A percentile compares a stretch with the other conserved stretches of the same genome.
phyloP scores from a whole-genome alignment of 2,888 invertebrate species.

The Cremastinae sp. region DNA sequence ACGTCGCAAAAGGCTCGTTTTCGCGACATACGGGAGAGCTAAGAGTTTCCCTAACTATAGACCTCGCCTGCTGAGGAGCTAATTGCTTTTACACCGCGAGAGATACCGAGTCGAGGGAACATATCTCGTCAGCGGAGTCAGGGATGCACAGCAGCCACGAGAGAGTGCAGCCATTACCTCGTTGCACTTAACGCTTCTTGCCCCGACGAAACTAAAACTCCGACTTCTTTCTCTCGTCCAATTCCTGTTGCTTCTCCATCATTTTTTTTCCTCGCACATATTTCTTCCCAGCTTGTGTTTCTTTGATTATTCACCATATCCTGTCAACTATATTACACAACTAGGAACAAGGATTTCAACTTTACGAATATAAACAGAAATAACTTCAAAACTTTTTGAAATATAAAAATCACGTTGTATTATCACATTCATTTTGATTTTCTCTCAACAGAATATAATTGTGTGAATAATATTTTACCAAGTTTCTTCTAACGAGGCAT shows the following conservation, averaged over 20 bases:
- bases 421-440: too few relatives aligned
- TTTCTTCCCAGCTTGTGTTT: constrained; percentile 15
- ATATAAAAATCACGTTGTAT: too few relatives aligned
- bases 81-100: constrained; percentile 63
- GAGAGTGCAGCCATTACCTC: constrained; percentile 51
- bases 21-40: constrained; percentile 39
- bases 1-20: constrained; percentile 51
- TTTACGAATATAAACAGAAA: too few relatives aligned
- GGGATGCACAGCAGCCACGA: constrained; percentile 44
- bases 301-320: constrained; percentile 13
- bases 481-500: neutral
- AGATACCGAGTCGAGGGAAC: constrained; percentile 13
- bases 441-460: too few relatives aligned
- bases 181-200: constrained; percentile 59
- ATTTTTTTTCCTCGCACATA: neutral
- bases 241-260: constrained; percentile 40
- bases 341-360: neutral
- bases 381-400: too few relatives aligned
- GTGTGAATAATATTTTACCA: too few relatives aligned
- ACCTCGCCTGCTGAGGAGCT: constrained; percentile 56
- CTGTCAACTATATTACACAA: constrained; percentile 2
- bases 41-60: constrained; percentile 62
- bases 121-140: constrained; percentile 17
- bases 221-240: constrained; percentile 38
- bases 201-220: constrained; percentile 11